A percentile compares a stretch with the other conserved stretches of the same genome.
Evolutionary conservation across 2,113 vertebrate species (phyloP).

Genomic region (Tor tambroides): DNA sequence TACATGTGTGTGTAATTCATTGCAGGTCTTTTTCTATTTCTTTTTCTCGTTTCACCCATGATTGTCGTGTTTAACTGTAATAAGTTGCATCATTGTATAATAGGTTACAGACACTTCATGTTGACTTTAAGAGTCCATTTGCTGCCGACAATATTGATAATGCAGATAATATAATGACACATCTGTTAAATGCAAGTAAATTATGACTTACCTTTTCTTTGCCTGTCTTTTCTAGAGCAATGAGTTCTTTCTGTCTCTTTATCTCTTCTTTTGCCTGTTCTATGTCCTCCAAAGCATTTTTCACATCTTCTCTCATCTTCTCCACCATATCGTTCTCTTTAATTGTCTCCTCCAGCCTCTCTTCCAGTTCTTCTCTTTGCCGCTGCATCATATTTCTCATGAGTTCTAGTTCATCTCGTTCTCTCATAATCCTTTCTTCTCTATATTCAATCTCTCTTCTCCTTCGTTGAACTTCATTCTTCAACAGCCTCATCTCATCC

Average conservation of each 20-base stretch:
- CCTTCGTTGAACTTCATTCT: constrained; percentile 46
- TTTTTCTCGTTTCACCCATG: not conserved
- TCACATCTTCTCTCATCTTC: constrained; percentile 14
- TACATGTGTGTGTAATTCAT: not conserved
- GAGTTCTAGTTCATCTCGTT: constrained; percentile 50
- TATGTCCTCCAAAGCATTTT: not conserved
- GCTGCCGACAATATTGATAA: not conserved
- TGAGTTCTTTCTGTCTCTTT: not conserved
- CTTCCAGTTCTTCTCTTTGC: constrained; percentile 52
- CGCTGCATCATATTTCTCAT: constrained; percentile 47
- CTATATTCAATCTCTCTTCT: constrained; percentile 52
- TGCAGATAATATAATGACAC: not conserved
- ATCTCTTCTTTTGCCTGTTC: not conserved
- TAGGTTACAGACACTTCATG: not conserved
- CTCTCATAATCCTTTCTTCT: constrained; percentile 49
- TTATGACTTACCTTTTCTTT: constrained; percentile 23
- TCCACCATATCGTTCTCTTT: constrained; percentile 13
- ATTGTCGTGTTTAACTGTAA: not conserved
- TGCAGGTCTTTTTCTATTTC: not conserved
- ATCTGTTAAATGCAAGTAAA: constrained; percentile 6
- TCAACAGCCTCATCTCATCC: constrained; percentile 49
- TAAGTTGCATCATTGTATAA: not conserved
- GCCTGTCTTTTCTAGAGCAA: not conserved
- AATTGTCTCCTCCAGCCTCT: constrained; percentile 13
- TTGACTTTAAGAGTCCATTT: constrained; percentile 8